These are phyloP conservation scores for Lasioglossum oenotherae DNA, from an alignment of 2,888 invertebrate genomes.

Conservation along the genomic window DNA sequence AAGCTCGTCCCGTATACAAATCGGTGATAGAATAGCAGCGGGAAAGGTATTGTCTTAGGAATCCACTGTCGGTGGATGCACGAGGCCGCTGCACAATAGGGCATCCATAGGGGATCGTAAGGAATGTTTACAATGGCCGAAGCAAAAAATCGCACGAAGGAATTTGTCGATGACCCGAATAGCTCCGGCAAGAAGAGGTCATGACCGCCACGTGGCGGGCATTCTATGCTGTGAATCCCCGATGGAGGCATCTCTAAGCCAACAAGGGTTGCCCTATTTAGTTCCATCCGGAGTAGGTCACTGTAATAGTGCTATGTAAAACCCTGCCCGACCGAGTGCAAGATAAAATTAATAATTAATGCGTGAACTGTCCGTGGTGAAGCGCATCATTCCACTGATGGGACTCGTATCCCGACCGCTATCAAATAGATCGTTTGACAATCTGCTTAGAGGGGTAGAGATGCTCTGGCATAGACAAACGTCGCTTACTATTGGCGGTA, in stretches of 20 bases:
- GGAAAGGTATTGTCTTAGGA: neutral
- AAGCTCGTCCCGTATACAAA: neutral
- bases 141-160: conserved; percentile 5
- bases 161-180: conserved; percentile 17
- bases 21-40: neutral
- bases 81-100: neutral
- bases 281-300: neutral
- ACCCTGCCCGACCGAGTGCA: neutral
- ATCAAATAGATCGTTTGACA: neutral
- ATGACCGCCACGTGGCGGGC: conserved; percentile 9
- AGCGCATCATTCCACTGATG: neutral
- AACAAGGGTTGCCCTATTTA: conserved; percentile 2
- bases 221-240: neutral
- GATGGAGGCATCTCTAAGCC: neutral
- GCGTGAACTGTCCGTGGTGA: neutral
- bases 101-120: neutral
- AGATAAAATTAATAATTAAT: neutral
- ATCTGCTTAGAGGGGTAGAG: neutral
- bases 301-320: neutral
- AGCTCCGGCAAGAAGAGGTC: neutral
- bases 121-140: conserved; percentile 2
- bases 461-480: conserved; percentile 11
- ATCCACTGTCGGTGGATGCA: neutral
- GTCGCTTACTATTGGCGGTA: neutral
- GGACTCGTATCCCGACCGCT: neutral